Percentiles rank a stretch among this genome's conserved stretches.
phyloP scores from a whole-genome alignment of 1,140 invertebrate species.

The Drosophila nasuta region DNA sequence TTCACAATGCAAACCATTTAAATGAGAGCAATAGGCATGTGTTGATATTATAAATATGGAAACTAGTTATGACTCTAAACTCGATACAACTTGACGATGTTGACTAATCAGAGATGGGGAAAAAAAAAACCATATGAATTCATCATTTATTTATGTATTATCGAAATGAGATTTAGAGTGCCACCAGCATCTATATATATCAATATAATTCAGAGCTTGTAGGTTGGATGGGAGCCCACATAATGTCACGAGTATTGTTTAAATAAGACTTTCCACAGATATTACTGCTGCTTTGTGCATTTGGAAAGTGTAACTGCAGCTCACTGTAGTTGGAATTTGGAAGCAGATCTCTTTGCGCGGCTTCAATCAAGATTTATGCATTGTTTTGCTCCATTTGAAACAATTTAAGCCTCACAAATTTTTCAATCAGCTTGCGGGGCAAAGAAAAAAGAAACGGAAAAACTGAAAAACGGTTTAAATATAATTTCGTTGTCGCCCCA shows the following conservation, averaged over 20 bases:
- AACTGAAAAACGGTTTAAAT: slow-evolving; percentile 32
- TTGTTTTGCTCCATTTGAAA: slow-evolving; percentile 62
- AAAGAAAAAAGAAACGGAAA: slow-evolving; percentile 20
- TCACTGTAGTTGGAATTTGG: slow-evolving; percentile 1
- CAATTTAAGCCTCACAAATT: slow-evolving; percentile 71
- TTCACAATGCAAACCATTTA: background rate
- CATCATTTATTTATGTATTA: background rate
- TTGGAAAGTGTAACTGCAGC: slow-evolving; percentile 9
- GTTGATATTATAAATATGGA: background rate
- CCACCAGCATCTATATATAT: background rate
- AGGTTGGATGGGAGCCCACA: slow-evolving; percentile 5
- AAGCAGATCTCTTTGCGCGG: background rate
- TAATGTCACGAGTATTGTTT: background rate
- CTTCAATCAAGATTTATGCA: slow-evolving; percentile 49
- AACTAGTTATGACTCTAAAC: background rate
- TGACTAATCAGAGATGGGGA: background rate
- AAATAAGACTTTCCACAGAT: slow-evolving; percentile 22
- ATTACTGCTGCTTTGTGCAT: background rate
- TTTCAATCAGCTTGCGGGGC: slow-evolving; percentile 56
- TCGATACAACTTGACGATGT: background rate
- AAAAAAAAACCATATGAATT: background rate
- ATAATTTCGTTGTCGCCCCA: slow-evolving; percentile 39
- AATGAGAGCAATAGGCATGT: background rate
- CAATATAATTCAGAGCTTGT: background rate
- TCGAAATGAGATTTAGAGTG: slow-evolving; percentile 1